Base-by-base conservation (phyloP, 2,888 invertebrate genomes). In the Protophormia terraenovae region DNA sequence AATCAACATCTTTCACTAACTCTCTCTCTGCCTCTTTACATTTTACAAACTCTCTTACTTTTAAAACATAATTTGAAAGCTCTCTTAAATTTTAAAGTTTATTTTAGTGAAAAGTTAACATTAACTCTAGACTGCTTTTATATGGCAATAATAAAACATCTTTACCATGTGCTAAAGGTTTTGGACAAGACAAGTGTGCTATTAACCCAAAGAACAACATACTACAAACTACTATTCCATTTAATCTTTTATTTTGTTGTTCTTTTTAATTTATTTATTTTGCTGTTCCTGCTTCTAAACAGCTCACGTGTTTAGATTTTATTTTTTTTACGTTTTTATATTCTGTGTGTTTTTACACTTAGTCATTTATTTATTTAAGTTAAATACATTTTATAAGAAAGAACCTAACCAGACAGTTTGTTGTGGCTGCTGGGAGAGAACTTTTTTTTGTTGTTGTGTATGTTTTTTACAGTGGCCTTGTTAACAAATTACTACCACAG, bases 161-260 rank as follows among this genome's bases (percentile, higher is more conserved):
- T 80, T 78, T 76, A 55, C 83, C 86, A 83, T 80, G 83, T 76
- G 84, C 71, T 82, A 76, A 75, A 64, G 75, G 73, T 86, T 86
- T 90, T 90, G 89, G 89, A 89, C 91, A 90, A 90, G 91, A 90
- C 91, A 90, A 90, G 91, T 90, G 91, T 91, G 90, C 93, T 88
- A 93, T 91, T 93, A 92, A 93, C 93, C 93, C 92, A 93, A 92
- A 93, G 93, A 93, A 90, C 55, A 60, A 32, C 22, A 55, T 27
- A 14, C 38, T 50, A 22, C 24, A 47, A 41, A 45, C 29, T 27
- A 14, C 22, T 62, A 76, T 58, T 75, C 69, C 75, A 64, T 62
- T 81, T 81, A 32, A 71, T 19, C 47, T 55, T 38, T 3, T 27
- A 19, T 12, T 55, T 22, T 58, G 35, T 27, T 73, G 29, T 62